Evolutionary conservation across 1,140 invertebrate species (phyloP), one percentile per base, ranked within the genome.

Genomic region (Lepidurus apus): DNA sequence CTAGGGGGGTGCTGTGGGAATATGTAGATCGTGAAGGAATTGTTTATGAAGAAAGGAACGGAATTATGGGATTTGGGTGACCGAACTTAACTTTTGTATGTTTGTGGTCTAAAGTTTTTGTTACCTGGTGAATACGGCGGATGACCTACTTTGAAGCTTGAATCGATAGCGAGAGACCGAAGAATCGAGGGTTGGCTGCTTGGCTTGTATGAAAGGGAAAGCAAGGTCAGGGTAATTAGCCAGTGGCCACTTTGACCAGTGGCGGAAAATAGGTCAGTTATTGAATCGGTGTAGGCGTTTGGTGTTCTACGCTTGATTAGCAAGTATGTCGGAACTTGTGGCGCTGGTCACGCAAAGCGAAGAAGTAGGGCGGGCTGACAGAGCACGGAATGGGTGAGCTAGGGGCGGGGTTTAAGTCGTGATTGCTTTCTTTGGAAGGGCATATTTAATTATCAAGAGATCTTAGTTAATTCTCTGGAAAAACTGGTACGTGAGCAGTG

Each of bases 1-100:
- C 26, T 26, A 26, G n/a, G 26, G 26, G 26, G 47, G 53, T n/a
- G 7, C 53, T 13, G 8, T n/a, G 21, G 9, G 13, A 65, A 65
- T 65, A 1, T 65, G 53, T 65, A 65, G 53, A 65, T 65, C 53
- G 21, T 65, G 53, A 65, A 65, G 13, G 53, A 21, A 21, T 65
- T 13, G 6, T 13, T 65, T 65, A 34, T 34, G 17, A 21, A 65
- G 17, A n/a, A 65, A 17, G 9, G 21, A 65, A 65, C 53, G 53
- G 53, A 65, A 21, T 21, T n/a, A 65, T 65, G 53, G 53, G 53
- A 65, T 65, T 65, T 65, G 53, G 53, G 53, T 65, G 53, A 65
- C 6, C 53, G 53, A 13, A 7, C 17, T 65, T 21, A 7, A n/a
- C 21, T 4, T 21, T 7, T 65, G n/a, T 65, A 0, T 65, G 17